phyloP scores from a whole-genome alignment of 35 echinoderm and acorn worm genomes.

The Antedon bifida region DNA sequence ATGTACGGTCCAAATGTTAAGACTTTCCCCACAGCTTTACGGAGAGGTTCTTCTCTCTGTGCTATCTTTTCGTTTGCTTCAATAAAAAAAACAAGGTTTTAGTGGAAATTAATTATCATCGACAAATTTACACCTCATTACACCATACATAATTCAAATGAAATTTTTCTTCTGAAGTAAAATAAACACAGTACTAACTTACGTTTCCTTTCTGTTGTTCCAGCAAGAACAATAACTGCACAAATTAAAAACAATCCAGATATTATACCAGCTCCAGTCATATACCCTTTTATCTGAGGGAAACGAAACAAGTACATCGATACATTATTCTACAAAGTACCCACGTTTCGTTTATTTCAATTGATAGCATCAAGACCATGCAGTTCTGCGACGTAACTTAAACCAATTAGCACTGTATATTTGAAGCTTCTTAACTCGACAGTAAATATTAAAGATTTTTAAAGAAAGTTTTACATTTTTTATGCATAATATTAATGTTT shows the following conservation, averaged over 20 bases:
- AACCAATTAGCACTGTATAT: no score
- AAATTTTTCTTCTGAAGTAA: not conserved
- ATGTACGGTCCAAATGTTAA: slow-evolving; percentile 27
- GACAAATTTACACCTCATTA: not conserved
- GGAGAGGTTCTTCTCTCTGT: slow-evolving; percentile 4
- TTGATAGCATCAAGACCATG: no score
- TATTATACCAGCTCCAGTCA: slow-evolving; percentile 41
- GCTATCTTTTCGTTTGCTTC: not conserved
- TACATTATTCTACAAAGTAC: not conserved
- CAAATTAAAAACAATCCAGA: slow-evolving; percentile 32
- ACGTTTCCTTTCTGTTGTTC: slow-evolving; percentile 79
- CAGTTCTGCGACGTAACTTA: no score
- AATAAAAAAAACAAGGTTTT: not conserved
- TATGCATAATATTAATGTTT: no score
- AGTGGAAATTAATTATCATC: not conserved
- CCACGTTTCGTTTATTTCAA: not conserved
- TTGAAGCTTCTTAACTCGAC: no score
- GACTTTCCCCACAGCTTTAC: slow-evolving; percentile 11
- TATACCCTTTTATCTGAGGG: slow-evolving; percentile 48
- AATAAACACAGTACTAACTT: slow-evolving; percentile 24
- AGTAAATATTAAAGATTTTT: no score
- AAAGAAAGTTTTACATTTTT: no score
- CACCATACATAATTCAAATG: not conserved
- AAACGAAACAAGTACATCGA: not conserved
- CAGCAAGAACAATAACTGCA: slow-evolving; percentile 32